These are phyloP conservation scores for Agriopis marginaria DNA, from an alignment of 2,888 invertebrate genomes.

Conservation along the genomic window DNA sequence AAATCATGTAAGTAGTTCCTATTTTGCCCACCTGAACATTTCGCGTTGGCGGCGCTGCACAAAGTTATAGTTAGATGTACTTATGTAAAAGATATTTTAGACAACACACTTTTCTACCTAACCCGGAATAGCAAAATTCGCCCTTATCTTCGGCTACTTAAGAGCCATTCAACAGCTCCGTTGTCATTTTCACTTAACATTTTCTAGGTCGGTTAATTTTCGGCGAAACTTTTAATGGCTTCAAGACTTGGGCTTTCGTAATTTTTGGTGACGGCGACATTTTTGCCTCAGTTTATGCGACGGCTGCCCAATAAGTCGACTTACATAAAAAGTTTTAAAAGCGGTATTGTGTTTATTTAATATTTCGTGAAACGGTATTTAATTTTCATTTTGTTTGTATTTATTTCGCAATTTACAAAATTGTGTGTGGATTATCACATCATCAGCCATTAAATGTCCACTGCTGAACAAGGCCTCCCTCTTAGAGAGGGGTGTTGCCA, in stretches of 20 bases:
- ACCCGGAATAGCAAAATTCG: constrained; percentile 6
- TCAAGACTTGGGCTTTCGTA: constrained; percentile 54
- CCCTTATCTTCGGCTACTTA: constrained; percentile 15
- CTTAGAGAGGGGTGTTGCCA: too few relatives aligned
- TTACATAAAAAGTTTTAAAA: constrained; percentile 31
- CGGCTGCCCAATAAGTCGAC: constrained; percentile 27
- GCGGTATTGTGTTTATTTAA: constrained; percentile 27
- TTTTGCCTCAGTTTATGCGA: constrained; percentile 37
- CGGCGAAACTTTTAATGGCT: constrained; percentile 68
- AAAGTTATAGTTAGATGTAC: neutral
- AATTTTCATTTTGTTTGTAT: neutral
- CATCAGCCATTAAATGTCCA: too few relatives aligned
- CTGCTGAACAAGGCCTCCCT: too few relatives aligned
- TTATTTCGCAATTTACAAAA: neutral
- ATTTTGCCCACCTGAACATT: neutral
- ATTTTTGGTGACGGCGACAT: constrained; percentile 56
- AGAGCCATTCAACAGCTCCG: constrained; percentile 14
- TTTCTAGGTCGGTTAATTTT: constrained; percentile 63
- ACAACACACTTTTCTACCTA: neutral
- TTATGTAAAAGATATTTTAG: neutral
- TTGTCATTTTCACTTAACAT: constrained; percentile 23
- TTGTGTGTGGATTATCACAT: too few relatives aligned
- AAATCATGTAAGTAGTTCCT: neutral
- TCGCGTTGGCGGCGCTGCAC: neutral
- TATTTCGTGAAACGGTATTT: constrained; percentile 18